Conservation (phyloP, 2,797 vertebrate genomes). For the Micrastur ruficollis region DNA sequence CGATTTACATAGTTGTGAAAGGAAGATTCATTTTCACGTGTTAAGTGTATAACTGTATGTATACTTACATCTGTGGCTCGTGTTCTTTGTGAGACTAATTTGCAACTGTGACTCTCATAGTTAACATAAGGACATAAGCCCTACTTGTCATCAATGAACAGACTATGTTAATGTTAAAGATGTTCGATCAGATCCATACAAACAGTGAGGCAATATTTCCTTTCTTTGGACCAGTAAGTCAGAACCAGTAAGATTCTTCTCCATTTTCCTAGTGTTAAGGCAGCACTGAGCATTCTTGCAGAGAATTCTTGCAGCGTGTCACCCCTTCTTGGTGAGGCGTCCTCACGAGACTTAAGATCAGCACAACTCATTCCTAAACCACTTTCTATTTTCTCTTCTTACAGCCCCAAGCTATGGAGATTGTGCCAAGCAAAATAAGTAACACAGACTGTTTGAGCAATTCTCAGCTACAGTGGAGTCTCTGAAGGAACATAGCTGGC, state of each 20-base stretch:
- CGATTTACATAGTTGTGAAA: neutral
- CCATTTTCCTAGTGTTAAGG: neutral
- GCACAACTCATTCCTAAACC: slow-evolving; percentile 37
- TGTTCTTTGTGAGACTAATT: neutral
- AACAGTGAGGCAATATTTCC: neutral
- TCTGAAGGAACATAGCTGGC: slow-evolving; percentile 43
- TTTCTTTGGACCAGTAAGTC: neutral
- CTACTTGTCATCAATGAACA: neutral
- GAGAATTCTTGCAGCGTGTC: neutral
- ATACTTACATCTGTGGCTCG: neutral
- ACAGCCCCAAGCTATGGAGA: neutral
- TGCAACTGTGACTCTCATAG: neutral
- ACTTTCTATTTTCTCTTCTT: slow-evolving; percentile 48
- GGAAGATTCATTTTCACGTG: neutral
- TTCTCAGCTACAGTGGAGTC: slow-evolving; percentile 35
- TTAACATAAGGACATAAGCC: neutral
- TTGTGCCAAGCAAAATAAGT: slow-evolving; percentile 59
- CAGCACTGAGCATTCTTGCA: neutral
- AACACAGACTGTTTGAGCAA: slow-evolving; percentile 41
- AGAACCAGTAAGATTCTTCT: neutral
- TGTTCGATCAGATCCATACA: neutral
- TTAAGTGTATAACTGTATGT: neutral
- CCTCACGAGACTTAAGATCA: slow-evolving; percentile 37
- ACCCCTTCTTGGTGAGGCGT: neutral
- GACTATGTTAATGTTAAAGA: neutral